These are phyloP conservation scores for Astropecten irregularis DNA, from an alignment of 53 echinoderm and acorn worm genomes.

Conservation along the genomic window DNA sequence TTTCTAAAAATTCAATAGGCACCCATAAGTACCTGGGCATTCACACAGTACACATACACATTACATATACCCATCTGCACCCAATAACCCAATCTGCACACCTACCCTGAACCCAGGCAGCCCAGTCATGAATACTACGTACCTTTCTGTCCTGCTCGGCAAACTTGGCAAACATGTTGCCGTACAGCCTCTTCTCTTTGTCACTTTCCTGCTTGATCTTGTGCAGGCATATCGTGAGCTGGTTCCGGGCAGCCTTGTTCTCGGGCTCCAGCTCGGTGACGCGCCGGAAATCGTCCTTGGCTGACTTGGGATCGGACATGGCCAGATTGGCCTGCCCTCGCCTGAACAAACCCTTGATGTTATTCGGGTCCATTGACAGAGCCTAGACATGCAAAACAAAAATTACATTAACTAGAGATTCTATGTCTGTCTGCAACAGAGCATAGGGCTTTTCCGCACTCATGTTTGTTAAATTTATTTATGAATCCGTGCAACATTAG, in stretches of 20 bases:
- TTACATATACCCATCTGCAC: background rate
- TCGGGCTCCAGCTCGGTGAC: slow-evolving; percentile 80
- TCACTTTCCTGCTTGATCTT: slow-evolving; percentile 76
- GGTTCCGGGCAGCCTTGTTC: slow-evolving; percentile 96
- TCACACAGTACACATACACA: background rate
- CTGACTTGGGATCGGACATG: slow-evolving; percentile 60
- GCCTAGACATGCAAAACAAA: slow-evolving; percentile 75
- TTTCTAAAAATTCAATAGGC: no score
- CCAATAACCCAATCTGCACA: background rate
- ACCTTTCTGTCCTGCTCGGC: slow-evolving; percentile 81
- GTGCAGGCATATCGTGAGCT: slow-evolving; percentile 72
- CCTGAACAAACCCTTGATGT: slow-evolving; percentile 81
- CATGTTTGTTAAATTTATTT: no score
- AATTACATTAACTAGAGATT: no score
- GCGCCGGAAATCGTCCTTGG: slow-evolving; percentile 70
- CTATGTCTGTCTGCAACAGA: no score
- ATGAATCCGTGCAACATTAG: no score
- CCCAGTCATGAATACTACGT: no score
- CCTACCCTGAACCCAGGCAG: no score
- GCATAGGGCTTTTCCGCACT: no score
- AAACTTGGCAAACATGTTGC: slow-evolving; percentile 89
- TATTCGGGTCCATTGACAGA: slow-evolving; percentile 66
- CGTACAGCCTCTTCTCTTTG: slow-evolving; percentile 83
- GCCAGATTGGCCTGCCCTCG: slow-evolving; percentile 73
- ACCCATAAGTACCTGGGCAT: no score